These are phyloP conservation scores for Melanotaenia parkinsoni DNA, from an alignment of 2,797 vertebrate species.

Conservation along the genomic window DNA sequence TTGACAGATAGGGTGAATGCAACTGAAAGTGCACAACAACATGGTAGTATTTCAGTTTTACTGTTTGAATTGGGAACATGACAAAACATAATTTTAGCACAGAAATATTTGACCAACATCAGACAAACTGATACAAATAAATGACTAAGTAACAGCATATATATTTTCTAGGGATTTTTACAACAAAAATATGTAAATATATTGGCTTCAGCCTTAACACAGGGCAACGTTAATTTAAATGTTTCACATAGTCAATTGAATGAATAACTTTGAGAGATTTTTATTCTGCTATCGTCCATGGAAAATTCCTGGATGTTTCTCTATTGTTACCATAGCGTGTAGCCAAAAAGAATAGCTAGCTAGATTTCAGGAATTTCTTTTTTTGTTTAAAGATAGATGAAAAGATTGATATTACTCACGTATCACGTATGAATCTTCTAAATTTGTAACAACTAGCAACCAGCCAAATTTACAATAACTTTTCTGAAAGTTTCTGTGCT, in stretches of 20 bases:
- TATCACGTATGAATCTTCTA: not conserved
- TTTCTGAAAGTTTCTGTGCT: not conserved
- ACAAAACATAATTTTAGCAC: slow-evolving; percentile 12
- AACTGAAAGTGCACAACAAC: slow-evolving; percentile 23
- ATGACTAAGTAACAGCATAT: slow-evolving; percentile 14
- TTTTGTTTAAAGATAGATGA: not conserved
- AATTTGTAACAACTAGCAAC: not conserved
- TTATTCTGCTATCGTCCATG: not conserved
- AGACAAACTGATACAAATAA: slow-evolving; percentile 24
- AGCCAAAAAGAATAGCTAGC: no score
- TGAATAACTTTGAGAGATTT: not conserved
- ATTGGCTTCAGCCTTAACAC: slow-evolving; percentile 10
- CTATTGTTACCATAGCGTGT: not conserved
- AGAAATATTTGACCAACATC: slow-evolving; percentile 25
- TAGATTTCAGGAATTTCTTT: slow-evolving; percentile 1
- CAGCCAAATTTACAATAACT: not conserved
- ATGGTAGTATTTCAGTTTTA: slow-evolving; percentile 16
- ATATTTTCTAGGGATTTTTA: not conserved
- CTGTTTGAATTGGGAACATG: slow-evolving; percentile 22
- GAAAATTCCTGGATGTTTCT: no score
- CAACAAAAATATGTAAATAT: slow-evolving; percentile 2
- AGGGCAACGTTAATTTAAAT: not conserved
- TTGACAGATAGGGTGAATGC: slow-evolving; percentile 20
- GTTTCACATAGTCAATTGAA: slow-evolving; percentile 14
- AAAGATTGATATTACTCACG: not conserved